A percentile compares a stretch with the other conserved stretches of the same genome.
phyloP scores from a whole-genome alignment of 2,888 invertebrate species.

The Colostygia pectinataria region DNA sequence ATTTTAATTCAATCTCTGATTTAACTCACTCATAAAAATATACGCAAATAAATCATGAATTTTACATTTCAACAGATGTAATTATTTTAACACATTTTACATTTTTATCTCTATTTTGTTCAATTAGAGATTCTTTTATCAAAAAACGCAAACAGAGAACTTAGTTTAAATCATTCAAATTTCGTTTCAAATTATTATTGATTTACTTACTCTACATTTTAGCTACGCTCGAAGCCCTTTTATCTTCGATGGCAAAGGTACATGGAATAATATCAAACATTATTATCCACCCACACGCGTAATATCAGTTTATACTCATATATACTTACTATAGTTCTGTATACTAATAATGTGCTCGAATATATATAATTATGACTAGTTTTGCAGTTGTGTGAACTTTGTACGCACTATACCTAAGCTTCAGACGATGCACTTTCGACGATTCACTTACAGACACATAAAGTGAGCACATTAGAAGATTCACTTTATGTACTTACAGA shows the following conservation, averaged over 20 bases:
- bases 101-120: background rate
- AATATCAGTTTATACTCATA: constrained; percentile 20
- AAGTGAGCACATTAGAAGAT: no score
- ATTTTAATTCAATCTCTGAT: no score
- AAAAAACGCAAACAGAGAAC: background rate
- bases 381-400: constrained; percentile 60
- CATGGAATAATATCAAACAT: constrained; percentile 1
- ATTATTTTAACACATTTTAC: background rate
- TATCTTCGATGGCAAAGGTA: constrained; percentile 14
- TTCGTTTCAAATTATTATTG: background rate
- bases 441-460: no score
- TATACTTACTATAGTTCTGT: constrained; percentile 13
- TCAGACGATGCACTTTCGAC: background rate
- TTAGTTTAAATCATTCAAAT: background rate
- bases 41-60: no score
- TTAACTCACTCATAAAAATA: no score
- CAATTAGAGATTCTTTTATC: constrained; percentile 6
- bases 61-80: no score
- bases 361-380: constrained; percentile 66
- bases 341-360: constrained; percentile 39
- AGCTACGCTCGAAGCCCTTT: constrained; percentile 7
- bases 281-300: constrained; percentile 17
- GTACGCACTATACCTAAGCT: constrained; percentile 39
- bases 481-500: no score
- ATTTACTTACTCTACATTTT: background rate